Base-by-base conservation (phyloP, 2,113 vertebrate species). In the Pollachius pollachius region DNA sequence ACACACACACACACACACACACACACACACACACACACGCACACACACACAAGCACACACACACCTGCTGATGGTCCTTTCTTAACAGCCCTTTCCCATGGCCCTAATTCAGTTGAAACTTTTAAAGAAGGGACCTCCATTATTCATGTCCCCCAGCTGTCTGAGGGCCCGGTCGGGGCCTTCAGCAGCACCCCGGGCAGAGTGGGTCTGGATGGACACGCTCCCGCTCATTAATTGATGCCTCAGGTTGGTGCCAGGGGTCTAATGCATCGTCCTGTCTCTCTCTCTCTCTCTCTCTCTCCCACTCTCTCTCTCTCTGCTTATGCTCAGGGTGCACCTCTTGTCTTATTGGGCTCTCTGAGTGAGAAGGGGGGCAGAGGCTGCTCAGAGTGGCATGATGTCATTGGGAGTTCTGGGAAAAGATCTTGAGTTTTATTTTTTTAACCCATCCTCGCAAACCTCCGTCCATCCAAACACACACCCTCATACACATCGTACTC, bases 181-280 rank as follows among this genome's bases (percentile, higher is more conserved):
- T 85, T 82, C 65, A 17, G 71, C 52, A 52, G 77, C 80, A 80
- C 72, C 67, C 60, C 3, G 48, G 71, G 75, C 62, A 69, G 87
- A 84, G 86, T 90, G 89, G 80, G 80, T 87, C 84, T 83, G 79
- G 82, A 89, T 79, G 87, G 81, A 85, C 84, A 84, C 74, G 67
- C 77, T 89, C 81, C 84, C 78, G 66, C 86, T 90, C 85, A 88
- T 90, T 93, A 91, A 90, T 89, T 82, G 82, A 86, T 85, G 89
- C 73, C 68, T 73, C 72, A 48, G 52, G 74, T 84, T 81, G 78
- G 76, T 37, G 69, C 83, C 76, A 72, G 75, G 76, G 83, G 80
- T 80, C 82, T 89, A 89, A 89, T 89, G 89, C 84, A 83, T 83
- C 88, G 0, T 67, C 79, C 73, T 52, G 76, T 80, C 73, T 65